phyloP scores from a whole-genome alignment of 2,888 invertebrate genomes.

The Ectemnius lituratus region DNA sequence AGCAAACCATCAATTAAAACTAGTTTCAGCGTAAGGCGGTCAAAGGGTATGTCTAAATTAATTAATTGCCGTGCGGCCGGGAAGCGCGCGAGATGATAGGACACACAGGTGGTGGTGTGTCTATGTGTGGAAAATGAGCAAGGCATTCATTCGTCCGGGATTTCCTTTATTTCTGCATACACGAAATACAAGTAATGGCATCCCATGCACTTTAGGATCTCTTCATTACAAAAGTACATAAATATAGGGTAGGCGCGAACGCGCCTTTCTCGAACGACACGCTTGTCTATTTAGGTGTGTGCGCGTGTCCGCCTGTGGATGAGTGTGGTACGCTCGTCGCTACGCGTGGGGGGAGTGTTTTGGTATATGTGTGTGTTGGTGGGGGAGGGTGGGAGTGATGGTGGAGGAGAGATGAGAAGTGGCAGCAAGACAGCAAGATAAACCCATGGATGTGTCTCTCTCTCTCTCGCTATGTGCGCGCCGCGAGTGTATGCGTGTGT shows the following conservation, averaged over 20 bases:
- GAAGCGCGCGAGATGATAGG: conserved; percentile 28
- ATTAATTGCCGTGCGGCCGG: no score
- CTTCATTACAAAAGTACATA: conserved; percentile 69
- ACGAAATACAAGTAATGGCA: conserved; percentile 75
- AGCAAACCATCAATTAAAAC: no score
- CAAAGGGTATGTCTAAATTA: no score
- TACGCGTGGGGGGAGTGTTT: neutral
- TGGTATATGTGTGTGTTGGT: neutral
- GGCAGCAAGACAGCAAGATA: no score
- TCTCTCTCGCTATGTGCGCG: no score
- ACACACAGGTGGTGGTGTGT: no score
- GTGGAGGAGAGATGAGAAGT: neutral
- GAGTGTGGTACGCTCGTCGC: neutral
- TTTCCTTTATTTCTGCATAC: conserved; percentile 71
- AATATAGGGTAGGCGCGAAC: conserved; percentile 29
- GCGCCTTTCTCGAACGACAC: neutral
- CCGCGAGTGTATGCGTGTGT: neutral
- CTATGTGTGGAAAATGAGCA: conserved; percentile 32
- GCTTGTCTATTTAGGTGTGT: conserved; percentile 10
- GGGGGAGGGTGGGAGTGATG: no score
- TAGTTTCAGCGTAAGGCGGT: no score
- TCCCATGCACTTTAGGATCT: conserved; percentile 68
- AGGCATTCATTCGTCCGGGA: conserved; percentile 59
- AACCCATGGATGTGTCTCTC: no score
- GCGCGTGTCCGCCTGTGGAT: neutral